Evolutionary conservation across 2,797 vertebrate species (phyloP).

Genomic region (Atherinosoma microstoma): DNA sequence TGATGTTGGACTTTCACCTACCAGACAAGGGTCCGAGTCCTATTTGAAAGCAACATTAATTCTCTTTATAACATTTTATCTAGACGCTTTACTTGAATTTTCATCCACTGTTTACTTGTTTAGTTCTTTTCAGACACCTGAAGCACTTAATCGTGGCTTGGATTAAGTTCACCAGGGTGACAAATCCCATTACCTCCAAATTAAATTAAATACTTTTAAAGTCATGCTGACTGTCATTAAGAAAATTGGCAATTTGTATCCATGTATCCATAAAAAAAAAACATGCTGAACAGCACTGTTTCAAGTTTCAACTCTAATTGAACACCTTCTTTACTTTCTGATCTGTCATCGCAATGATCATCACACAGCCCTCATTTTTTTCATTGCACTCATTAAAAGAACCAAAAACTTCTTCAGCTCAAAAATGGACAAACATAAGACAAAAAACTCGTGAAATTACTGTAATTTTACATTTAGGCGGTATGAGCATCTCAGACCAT

Average conservation of each 20-base stretch:
- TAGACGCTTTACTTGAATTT: neutral
- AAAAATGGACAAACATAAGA: neutral
- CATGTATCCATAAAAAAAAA: neutral
- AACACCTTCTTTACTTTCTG: neutral
- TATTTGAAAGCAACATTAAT: neutral
- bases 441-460: neutral
- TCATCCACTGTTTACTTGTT: neutral
- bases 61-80: neutral
- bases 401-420: neutral
- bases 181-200: neutral
- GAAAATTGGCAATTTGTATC: neutral
- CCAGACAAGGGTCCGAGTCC: neutral
- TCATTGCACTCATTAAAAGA: neutral
- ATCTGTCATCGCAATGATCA: neutral
- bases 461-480: conserved; percentile 8
- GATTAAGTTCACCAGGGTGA: neutral
- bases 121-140: neutral
- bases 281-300: neutral
- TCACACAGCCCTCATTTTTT: conserved; percentile 1
- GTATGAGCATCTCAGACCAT: conserved; percentile 8
- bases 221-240: neutral
- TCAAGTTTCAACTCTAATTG: neutral
- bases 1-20: neutral
- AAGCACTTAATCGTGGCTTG: neutral
- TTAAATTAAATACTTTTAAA: too few species aligned